These are phyloP conservation scores for Allochrocebus solatus DNA, from an alignment of 2,797 vertebrate species.

Conservation along the genomic window DNA sequence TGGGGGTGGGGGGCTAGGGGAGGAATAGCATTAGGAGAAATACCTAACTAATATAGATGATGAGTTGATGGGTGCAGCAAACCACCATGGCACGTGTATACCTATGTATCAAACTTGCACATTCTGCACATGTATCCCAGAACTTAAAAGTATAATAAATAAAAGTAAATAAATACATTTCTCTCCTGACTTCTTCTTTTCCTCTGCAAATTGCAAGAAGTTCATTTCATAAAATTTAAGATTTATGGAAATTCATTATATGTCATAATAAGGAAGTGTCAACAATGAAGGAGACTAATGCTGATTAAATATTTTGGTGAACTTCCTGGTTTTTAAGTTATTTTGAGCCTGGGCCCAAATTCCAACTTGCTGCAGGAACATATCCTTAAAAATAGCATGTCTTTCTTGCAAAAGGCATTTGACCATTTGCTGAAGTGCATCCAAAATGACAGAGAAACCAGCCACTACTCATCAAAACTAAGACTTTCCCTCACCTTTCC, in stretches of 20 bases:
- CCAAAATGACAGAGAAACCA: neutral
- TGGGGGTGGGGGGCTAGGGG: no score
- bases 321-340: neutral
- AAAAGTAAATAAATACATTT: neutral
- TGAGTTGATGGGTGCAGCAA: no score
- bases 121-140: no score
- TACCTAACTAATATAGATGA: no score
- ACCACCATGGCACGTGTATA: no score
- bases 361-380: neutral
- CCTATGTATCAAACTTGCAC: no score
- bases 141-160: no score
- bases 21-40: no score
- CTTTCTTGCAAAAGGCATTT: neutral
- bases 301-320: slow-evolving; percentile 5
- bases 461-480: neutral
- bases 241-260: neutral
- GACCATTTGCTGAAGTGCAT: neutral
- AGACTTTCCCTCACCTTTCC: neutral
- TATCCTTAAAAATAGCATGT: neutral
- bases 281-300: neutral
- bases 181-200: neutral
- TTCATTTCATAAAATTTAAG: neutral
- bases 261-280: neutral
- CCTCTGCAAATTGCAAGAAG: neutral
- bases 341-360: neutral